Conservation (phyloP, 1,140 invertebrate genomes). For the Hycleus cichorii region DNA sequence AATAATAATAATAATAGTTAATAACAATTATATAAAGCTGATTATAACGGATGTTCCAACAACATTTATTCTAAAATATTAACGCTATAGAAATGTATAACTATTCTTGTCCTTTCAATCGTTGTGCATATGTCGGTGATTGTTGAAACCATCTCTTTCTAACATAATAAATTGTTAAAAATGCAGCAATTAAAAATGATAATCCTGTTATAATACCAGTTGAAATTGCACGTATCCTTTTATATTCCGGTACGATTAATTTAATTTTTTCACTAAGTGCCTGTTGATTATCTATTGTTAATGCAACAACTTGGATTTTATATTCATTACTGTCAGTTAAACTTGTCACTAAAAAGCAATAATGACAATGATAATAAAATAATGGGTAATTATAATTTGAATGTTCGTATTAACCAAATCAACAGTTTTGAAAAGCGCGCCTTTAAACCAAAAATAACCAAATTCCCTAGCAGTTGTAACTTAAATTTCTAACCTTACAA, state of each 20-base stretch:
- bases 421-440: background rate
- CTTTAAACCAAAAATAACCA: too few relatives aligned
- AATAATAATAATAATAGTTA: too few relatives aligned
- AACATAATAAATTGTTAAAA: slow-evolving; percentile 53
- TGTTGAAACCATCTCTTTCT: slow-evolving; percentile 43
- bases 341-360: slow-evolving; percentile 44
- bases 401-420: background rate
- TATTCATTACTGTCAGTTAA: slow-evolving; percentile 59
- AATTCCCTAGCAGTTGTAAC: too few relatives aligned
- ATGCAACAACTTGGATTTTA: slow-evolving; percentile 57
- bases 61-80: background rate
- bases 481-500: too few relatives aligned
- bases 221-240: slow-evolving; percentile 52
- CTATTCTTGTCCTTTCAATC: background rate
- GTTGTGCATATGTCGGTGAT: slow-evolving; percentile 1
- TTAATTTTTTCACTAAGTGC: slow-evolving; percentile 49
- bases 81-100: background rate
- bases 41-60: background rate
- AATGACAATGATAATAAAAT: background rate
- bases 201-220: slow-evolving; percentile 48
- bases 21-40: too few relatives aligned
- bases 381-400: background rate
- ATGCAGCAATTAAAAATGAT: slow-evolving; percentile 50
- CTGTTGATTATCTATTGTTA: slow-evolving; percentile 48
- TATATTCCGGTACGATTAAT: slow-evolving; percentile 54